Base-by-base conservation (phyloP, 2,113 vertebrate species). In the Phyllostomus discolor region DNA sequence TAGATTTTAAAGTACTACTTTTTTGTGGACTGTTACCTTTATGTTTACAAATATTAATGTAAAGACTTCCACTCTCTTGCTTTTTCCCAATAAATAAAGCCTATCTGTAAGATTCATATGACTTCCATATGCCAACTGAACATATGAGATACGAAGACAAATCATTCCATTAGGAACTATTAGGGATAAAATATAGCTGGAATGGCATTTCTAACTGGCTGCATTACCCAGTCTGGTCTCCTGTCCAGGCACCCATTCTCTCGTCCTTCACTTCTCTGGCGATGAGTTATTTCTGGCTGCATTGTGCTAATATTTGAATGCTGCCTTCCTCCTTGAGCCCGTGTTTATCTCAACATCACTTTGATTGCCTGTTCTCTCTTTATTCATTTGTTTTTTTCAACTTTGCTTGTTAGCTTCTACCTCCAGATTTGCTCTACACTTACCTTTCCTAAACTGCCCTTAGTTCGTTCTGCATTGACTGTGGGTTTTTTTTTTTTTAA, bases 81-180 rank as follows among this genome's bases (percentile, higher is more conserved):
- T 26, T n/a, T 83, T 91, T 94, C n/a, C 73, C 46, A 72, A 48
- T 67, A 89, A 93, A 28, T 46, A 91, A 43, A 91, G 59, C 9
- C 11, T 64, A 62, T 80, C 82, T 50, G 91, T 79, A 95, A 91
- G 94, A 86, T 91, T 96, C 83, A 62, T 85, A 82, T 89, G 79
- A 93, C 83, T 97, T 97, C 92, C 83, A 93, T 78, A 86, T 94
- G 79, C 69, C 64, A 79, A 70, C 81, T 70, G 52, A 84, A 46
- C 28, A 91, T 84, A 86, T 70, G 91, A 91, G 75, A 92, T 43
- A 93, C 82, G 22, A 88, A 93, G 76, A 97, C 43, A 90, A 82
- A 72, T 48, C 62, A 76, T 80, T 28, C 35, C 78, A 85, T 80
- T 66, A 92, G 72, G 72, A 94, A 72, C 57, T 41, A 62, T 82